phyloP scores from a whole-genome alignment of 2,888 invertebrate genomes.

The Aphidoletes aphidimyza region DNA sequence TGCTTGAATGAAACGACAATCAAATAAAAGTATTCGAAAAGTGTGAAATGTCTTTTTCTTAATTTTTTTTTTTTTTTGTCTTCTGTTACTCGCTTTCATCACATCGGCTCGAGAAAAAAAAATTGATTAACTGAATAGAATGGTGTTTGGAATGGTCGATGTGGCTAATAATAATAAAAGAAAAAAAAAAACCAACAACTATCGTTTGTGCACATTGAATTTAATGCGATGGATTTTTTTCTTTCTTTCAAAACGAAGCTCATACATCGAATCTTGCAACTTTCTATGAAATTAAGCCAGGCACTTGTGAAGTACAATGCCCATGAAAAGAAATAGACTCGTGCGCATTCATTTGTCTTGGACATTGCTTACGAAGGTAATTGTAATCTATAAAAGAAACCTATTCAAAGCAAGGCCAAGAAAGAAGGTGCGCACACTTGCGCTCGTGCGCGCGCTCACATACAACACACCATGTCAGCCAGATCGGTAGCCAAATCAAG shows the following conservation, averaged over 20 bases:
- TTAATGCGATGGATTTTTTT: neutral
- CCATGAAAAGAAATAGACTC: neutral
- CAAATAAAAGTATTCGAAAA: neutral
- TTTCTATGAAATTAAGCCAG: conserved; percentile 4
- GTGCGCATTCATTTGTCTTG: neutral
- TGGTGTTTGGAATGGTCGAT: neutral
- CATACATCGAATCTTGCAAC: neutral
- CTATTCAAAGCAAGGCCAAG: neutral
- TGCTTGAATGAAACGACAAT: neutral
- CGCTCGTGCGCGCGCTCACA: too few species aligned
- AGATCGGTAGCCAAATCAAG: neutral
- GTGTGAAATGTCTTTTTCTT: conserved; percentile 35
- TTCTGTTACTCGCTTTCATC: too few species aligned
- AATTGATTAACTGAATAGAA: neutral
- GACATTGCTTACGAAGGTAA: neutral
- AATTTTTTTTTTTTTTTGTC: neutral
- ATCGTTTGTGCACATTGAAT: conserved; percentile 2
- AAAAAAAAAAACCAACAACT: neutral
- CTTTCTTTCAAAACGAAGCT: neutral
- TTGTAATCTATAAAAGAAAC: conserved; percentile 8
- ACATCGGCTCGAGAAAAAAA: neutral
- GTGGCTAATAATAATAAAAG: too few species aligned
- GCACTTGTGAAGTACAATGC: neutral
- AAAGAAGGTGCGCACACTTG: neutral
- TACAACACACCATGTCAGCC: too few species aligned